Percentiles rank a stretch among this genome's conserved stretches.
phyloP scores from a whole-genome alignment of 2,888 invertebrate species.

The Rhingia rostrata region DNA sequence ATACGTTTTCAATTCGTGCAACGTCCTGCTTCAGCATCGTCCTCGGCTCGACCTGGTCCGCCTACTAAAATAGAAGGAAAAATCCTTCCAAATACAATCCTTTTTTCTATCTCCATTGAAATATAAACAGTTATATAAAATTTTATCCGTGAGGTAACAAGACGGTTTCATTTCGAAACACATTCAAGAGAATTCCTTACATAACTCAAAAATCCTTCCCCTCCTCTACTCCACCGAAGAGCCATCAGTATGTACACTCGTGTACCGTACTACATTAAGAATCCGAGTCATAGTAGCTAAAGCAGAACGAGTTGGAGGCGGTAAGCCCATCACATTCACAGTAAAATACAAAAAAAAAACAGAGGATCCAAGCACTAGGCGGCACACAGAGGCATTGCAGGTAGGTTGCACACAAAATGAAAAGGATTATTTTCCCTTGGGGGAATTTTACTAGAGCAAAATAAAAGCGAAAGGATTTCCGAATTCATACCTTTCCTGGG shows the following conservation, averaged over 20 bases:
- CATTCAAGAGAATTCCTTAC: slow-evolving; percentile 72
- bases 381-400: slow-evolving; percentile 55
- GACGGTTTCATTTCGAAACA: slow-evolving; percentile 73
- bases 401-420: slow-evolving; percentile 72
- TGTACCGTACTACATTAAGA: slow-evolving; percentile 9
- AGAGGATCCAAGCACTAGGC: slow-evolving; percentile 11
- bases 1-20: slow-evolving; percentile 16
- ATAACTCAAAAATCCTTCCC: slow-evolving; percentile 71
- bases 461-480: slow-evolving; percentile 74
- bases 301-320: slow-evolving; percentile 32
- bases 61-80: slow-evolving; percentile 41
- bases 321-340: slow-evolving; percentile 44
- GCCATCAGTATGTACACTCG: neutral
- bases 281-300: slow-evolving; percentile 40
- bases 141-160: slow-evolving; percentile 71
- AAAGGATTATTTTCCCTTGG: slow-evolving; percentile 73
- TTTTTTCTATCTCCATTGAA: slow-evolving; percentile 64
- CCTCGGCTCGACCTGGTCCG: slow-evolving; percentile 23
- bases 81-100: slow-evolving; percentile 69
- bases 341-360: neutral
- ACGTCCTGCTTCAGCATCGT: slow-evolving; percentile 35
- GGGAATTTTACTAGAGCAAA: slow-evolving; percentile 71
- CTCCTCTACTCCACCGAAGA: slow-evolving; percentile 26
- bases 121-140: slow-evolving; percentile 70
- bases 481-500: slow-evolving; percentile 72